phyloP scores from a whole-genome alignment of 2,113 vertebrate genomes.

The Zapus hudsonius region DNA sequence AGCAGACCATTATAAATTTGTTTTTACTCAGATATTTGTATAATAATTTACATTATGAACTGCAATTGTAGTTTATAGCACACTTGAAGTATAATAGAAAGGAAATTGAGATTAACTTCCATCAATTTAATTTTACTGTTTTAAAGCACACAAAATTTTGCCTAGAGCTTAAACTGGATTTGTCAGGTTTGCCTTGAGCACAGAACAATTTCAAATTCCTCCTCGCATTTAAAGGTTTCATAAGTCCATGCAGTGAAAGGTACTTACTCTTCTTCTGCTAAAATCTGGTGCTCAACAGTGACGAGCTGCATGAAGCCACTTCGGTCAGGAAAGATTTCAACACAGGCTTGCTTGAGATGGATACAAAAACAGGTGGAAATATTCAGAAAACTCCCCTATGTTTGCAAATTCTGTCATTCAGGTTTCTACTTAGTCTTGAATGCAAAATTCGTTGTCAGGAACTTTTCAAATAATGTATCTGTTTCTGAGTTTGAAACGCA shows the following conservation, averaged over 20 bases:
- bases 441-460: background rate
- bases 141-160: slow-evolving; percentile 12
- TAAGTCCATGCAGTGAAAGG: slow-evolving; percentile 78
- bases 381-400: background rate
- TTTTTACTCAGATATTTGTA: background rate
- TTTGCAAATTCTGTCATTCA: background rate
- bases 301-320: slow-evolving; percentile 81
- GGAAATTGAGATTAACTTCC: background rate
- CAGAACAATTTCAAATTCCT: slow-evolving; percentile 77
- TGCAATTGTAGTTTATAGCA: background rate
- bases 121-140: slow-evolving; percentile 10
- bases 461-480: background rate
- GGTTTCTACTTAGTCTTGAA: slow-evolving; percentile 1
- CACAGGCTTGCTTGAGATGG: slow-evolving; percentile 62
- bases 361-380: slow-evolving; percentile 78
- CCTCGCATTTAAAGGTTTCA: slow-evolving; percentile 79
- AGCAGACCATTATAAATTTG: background rate
- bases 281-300: slow-evolving; percentile 80
- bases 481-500: slow-evolving; percentile 6
- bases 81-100: slow-evolving; percentile 6
- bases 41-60: slow-evolving; percentile 15
- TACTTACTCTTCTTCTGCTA: slow-evolving; percentile 77
- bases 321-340: slow-evolving; percentile 71
- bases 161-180: slow-evolving; percentile 31
- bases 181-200: slow-evolving; percentile 74